Base-by-base conservation (phyloP, 2,113 vertebrate genomes). In the Orcinus orca region DNA sequence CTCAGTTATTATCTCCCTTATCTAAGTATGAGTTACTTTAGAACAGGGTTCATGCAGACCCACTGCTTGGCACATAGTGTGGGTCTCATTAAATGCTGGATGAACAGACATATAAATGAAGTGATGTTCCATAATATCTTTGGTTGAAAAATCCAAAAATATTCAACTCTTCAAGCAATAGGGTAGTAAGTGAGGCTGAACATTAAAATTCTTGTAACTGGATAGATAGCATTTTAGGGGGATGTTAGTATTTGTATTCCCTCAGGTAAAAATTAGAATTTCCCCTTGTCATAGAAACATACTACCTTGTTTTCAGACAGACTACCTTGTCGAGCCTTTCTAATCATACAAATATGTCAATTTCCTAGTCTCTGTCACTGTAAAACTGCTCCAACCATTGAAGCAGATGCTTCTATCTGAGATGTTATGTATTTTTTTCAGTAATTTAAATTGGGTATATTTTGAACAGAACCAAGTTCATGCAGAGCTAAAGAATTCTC, bases 401-500 rank as follows among this genome's bases (percentile, higher is more conserved):
- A 71, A 44, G 20, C 47, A 68, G 55, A 74, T 82, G 41, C 14
- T 82, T 91, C 71, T 62, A 85, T 47, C 20, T 77, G 60, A 86
- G 21, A 86, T 81, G 15, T 79, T 84, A 86, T 81, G 2, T 83
- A 90, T 70, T 94, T 90, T 73, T 5, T 47, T 94, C 79, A 70
- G 53, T 88, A 63, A 76, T 86, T 92, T 87, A 63, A 87, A 85
- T 47, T 85, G n/a, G 29, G 44, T 80, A 53, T 70, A 73, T 95
- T 92, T 74, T 80, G 50, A 95, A n/a, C 13, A 89, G 26, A 96
- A 73, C 2, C 13, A 93, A 96, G 38, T 88, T 81, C 62, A 67
- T 11, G 8, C 7, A 71, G 20, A 83, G 14, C 55, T 73, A 47
- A 82, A 67, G 38, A 81, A 60, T 82, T 63, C 58, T 41, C 3